These are phyloP conservation scores for Taenioides sp. DNA, from an alignment of 2,797 vertebrate species.

Conservation along the genomic window DNA sequence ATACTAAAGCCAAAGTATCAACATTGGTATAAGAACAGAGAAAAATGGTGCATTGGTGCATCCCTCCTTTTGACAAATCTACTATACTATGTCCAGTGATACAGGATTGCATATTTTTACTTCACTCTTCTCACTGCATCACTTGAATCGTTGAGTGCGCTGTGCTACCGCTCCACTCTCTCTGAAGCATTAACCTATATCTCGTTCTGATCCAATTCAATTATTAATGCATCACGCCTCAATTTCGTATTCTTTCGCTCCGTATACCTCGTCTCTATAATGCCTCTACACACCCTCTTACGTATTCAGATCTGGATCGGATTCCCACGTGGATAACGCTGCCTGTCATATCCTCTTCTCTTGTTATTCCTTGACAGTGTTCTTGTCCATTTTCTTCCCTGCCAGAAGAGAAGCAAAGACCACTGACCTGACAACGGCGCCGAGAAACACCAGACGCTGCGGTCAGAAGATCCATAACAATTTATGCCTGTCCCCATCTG, in stretches of 20 bases:
- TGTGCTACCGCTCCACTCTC: constrained; percentile 2
- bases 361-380: constrained; percentile 45
- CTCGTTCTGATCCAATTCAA: constrained; percentile 41
- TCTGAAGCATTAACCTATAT: constrained; percentile 21
- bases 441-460: constrained; percentile 76
- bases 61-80: too few relatives aligned
- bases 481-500: constrained; percentile 79
- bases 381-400: constrained; percentile 47
- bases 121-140: not conserved
- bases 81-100: too few relatives aligned
- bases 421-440: constrained; percentile 62
- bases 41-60: too few relatives aligned
- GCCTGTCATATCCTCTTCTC: constrained; percentile 26
- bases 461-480: constrained; percentile 84
- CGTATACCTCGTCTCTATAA: not conserved
- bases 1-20: too few relatives aligned
- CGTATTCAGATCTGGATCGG: constrained; percentile 16
- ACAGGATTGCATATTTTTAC: too few relatives aligned
- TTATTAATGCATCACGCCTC: constrained; percentile 41
- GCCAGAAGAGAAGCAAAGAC: constrained; percentile 74
- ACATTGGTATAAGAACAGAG: too few relatives aligned
- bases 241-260: not conserved
- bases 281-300: constrained; percentile 1
- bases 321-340: constrained; percentile 15
- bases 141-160: not conserved